Evolutionary conservation across 2,113 vertebrate genomes (phyloP).

Genomic region (Neopipo cinnamomea): DNA sequence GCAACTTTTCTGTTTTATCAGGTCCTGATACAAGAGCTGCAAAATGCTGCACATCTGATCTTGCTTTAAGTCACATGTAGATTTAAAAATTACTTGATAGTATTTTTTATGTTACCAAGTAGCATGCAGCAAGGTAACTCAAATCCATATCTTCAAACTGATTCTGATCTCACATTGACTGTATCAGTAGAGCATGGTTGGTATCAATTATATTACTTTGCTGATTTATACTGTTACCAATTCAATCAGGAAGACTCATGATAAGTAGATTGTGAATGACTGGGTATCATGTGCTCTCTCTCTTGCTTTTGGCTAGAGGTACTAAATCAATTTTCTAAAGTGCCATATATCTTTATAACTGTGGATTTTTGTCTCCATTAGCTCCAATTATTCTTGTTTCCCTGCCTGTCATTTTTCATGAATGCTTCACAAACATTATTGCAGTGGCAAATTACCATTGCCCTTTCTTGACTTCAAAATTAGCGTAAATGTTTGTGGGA

Average conservation of each 20-base stretch:
- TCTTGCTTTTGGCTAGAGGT: constrained; percentile 2
- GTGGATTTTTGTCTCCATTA: constrained; percentile 40
- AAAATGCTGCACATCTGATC: neutral
- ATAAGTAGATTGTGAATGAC: constrained; percentile 13
- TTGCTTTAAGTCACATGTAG: neutral
- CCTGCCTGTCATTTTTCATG: constrained; percentile 21
- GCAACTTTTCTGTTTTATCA: neutral
- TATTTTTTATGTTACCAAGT: neutral
- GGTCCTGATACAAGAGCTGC: neutral
- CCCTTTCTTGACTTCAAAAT: neutral
- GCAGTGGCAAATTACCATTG: constrained; percentile 14
- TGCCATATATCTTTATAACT: constrained; percentile 26
- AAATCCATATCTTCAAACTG: neutral
- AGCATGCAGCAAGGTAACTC: neutral
- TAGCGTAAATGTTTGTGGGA: neutral
- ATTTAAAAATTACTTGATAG: neutral
- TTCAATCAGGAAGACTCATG: neutral
- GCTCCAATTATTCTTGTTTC: constrained; percentile 46
- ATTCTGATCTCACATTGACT: neutral
- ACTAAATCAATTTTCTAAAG: constrained; percentile 49
- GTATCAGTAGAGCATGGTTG: neutral
- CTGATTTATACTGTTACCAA: neutral
- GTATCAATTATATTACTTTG: neutral
- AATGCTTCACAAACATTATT: constrained; percentile 23
- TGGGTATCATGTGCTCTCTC: neutral